Conservation (phyloP, 2,888 invertebrate genomes). For the Yponomeuta malinellus region DNA sequence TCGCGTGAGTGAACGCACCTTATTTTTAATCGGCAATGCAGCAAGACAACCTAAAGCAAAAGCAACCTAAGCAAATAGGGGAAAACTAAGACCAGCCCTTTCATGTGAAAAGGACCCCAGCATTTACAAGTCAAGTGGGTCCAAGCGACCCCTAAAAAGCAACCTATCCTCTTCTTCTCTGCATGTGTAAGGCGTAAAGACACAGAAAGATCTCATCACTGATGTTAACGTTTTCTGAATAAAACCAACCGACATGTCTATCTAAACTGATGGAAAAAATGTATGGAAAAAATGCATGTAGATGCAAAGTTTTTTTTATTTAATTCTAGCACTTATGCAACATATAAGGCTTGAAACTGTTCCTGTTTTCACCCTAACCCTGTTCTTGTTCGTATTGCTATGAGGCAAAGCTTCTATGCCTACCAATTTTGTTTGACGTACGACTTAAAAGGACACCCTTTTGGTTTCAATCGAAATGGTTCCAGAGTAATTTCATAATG, state of each 20-base stretch:
- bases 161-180: conserved; percentile 22
- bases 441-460: conserved; percentile 57
- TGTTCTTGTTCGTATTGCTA: neutral
- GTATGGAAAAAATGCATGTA: too few relatives aligned
- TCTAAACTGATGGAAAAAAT: too few relatives aligned
- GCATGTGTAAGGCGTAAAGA: neutral
- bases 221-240: neutral
- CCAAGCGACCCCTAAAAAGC: conserved; percentile 47
- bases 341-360: neutral
- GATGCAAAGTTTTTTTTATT: too few relatives aligned
- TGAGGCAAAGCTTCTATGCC: neutral
- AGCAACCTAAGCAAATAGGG: neutral
- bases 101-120: conserved; percentile 24
- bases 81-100: conserved; percentile 12
- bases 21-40: too few relatives aligned
- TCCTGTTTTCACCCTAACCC: neutral
- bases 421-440: neutral
- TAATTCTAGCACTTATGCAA: too few relatives aligned
- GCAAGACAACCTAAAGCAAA: too few relatives aligned
- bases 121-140: conserved; percentile 27
- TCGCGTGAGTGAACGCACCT: too few relatives aligned
- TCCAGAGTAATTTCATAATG: conserved; percentile 68
- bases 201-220: neutral
- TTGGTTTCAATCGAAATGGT: conserved; percentile 56
- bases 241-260: too few relatives aligned